A percentile compares a stretch with the other conserved stretches of the same genome.
These are phyloP conservation scores for Cisticola juncidis DNA, from an alignment of 2,113 vertebrate species.

Conservation along the genomic window DNA sequence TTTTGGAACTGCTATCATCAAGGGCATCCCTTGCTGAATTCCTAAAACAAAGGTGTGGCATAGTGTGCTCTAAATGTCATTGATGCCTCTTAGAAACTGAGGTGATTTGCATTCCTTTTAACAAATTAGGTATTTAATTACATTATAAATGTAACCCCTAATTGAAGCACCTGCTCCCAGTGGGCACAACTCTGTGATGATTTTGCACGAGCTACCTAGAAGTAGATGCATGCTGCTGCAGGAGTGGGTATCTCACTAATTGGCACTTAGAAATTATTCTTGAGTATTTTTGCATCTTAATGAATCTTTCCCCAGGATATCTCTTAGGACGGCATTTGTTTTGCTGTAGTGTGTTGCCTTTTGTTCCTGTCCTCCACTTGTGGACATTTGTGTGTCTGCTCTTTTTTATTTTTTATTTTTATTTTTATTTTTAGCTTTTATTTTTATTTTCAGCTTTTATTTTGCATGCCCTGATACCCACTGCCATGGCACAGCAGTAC, in stretches of 20 bases:
- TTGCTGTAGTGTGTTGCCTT: neutral
- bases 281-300: constrained; percentile 7
- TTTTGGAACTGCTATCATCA: neutral
- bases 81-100: neutral
- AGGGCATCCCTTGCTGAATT: neutral
- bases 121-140: constrained; percentile 54
- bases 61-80: neutral
- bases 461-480: neutral
- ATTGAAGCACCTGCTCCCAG: constrained; percentile 43
- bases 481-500: too few relatives aligned
- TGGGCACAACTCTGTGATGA: neutral
- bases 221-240: constrained; percentile 16
- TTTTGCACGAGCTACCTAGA: neutral
- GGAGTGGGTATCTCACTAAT: neutral
- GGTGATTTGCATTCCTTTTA: constrained; percentile 47
- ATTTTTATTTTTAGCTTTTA: too few relatives aligned
- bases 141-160: constrained; percentile 61
- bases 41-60: neutral
- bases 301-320: neutral
- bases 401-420: neutral
- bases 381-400: neutral
- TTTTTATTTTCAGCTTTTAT: neutral
- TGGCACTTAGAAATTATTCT: constrained; percentile 4
- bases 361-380: neutral
- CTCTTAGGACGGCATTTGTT: neutral